These are phyloP conservation scores for Coelopa pilipes DNA, from an alignment of 2,888 invertebrate genomes.

Conservation along the genomic window DNA sequence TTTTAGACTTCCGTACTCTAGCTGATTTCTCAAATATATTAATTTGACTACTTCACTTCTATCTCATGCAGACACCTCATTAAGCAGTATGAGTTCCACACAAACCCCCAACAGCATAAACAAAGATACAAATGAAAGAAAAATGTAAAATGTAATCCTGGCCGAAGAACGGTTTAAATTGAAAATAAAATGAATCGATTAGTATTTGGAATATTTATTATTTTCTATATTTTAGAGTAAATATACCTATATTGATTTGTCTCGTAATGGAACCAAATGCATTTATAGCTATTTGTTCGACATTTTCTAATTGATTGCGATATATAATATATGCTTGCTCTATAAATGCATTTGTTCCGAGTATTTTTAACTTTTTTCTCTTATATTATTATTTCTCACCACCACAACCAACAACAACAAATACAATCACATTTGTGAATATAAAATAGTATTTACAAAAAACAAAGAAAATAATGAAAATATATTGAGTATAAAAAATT, in stretches of 20 bases:
- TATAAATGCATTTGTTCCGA: constrained; percentile 36
- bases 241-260: constrained; percentile 1
- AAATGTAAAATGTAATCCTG: neutral
- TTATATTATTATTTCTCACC: constrained; percentile 12
- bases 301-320: neutral
- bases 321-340: no score
- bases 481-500: constrained; percentile 18
- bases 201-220: constrained; percentile 52
- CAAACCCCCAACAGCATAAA: no score
- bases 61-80: neutral
- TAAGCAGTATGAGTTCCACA: constrained; percentile 27
- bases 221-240: constrained; percentile 31
- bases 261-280: constrained; percentile 14
- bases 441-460: constrained; percentile 8
- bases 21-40: no score
- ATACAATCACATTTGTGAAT: neutral
- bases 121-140: constrained; percentile 15
- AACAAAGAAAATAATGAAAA: no score
- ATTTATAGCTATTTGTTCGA: constrained; percentile 11
- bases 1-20: no score
- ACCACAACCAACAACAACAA: constrained; percentile 2
- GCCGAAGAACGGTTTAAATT: constrained; percentile 8
- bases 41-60: neutral
- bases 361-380: constrained; percentile 28
- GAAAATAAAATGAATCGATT: constrained; percentile 57